A percentile compares a stretch with the other conserved stretches of the same genome.
Conservation (phyloP, 2,797 vertebrate genomes). For the Cheirogaleus major region DNA sequence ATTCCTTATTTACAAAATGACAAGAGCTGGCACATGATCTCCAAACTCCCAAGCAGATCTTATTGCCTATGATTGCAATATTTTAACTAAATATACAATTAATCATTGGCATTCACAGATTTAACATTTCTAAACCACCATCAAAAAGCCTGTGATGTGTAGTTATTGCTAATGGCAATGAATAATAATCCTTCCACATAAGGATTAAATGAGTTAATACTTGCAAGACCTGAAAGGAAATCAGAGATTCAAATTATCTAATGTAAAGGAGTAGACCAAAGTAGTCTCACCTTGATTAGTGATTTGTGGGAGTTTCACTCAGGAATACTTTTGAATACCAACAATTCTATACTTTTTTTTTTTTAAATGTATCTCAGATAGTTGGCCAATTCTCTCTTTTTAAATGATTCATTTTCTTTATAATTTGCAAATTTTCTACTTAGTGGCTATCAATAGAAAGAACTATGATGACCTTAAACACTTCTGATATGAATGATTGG, state of each 20-base stretch:
- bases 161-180: neutral
- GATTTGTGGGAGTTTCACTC: neutral
- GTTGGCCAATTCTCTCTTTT: neutral
- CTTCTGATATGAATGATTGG: neutral
- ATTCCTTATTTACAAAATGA: conserved; percentile 14
- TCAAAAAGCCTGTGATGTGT: neutral
- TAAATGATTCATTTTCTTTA: conserved; percentile 38
- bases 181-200: neutral
- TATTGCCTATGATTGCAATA: neutral
- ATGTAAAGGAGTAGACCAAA: neutral
- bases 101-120: neutral
- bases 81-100: conserved; percentile 48
- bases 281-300: neutral
- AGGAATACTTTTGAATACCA: neutral
- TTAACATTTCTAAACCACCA: neutral
- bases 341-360: neutral
- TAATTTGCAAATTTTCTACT: neutral
- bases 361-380: neutral
- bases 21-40: neutral
- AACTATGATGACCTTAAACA: conserved; percentile 30
- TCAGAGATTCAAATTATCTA: neutral
- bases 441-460: neutral
- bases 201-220: conserved; percentile 11
- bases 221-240: neutral
- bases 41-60: neutral